These are phyloP conservation scores for Peucedramus taeniatus DNA, from an alignment of 2,113 vertebrate genomes.

Conservation along the genomic window DNA sequence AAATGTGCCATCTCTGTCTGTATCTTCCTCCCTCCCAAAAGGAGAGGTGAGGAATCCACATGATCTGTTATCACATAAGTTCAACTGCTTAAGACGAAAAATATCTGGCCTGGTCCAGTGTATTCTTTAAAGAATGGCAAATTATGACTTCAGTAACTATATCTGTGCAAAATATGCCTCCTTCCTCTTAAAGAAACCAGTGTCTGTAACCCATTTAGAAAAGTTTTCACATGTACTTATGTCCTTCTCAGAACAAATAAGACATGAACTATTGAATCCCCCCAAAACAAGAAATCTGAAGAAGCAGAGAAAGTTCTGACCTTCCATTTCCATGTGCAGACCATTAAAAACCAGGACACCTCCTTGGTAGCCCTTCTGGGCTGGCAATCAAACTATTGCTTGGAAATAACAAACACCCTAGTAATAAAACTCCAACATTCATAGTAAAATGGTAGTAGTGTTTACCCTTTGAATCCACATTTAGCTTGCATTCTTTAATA, in stretches of 20 bases:
- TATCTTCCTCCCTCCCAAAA: slow-evolving; percentile 15
- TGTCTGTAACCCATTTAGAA: slow-evolving; percentile 73
- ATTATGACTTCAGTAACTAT: slow-evolving; percentile 66
- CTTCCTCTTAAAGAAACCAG: slow-evolving; percentile 78
- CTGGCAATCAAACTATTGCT: slow-evolving; percentile 69
- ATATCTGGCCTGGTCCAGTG: slow-evolving; percentile 76
- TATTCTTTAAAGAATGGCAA: slow-evolving; percentile 72
- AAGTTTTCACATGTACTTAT: slow-evolving; percentile 39
- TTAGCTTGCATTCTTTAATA: background rate
- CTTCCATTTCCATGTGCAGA: background rate
- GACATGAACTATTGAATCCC: slow-evolving; percentile 30
- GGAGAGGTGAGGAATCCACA: slow-evolving; percentile 2
- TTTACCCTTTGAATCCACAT: slow-evolving; percentile 13
- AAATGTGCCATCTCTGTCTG: slow-evolving; percentile 43
- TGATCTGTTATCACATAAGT: background rate
- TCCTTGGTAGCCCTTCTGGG: slow-evolving; percentile 32
- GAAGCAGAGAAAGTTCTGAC: slow-evolving; percentile 35
- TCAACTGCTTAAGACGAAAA: slow-evolving; percentile 13
- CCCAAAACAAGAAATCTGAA: slow-evolving; percentile 18
- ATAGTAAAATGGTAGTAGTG: slow-evolving; percentile 20
- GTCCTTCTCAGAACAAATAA: slow-evolving; percentile 28
- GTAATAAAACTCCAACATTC: slow-evolving; percentile 32
- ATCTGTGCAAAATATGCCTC: slow-evolving; percentile 82
- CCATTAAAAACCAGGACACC: slow-evolving; percentile 15
- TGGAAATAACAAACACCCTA: slow-evolving; percentile 61